Base-by-base conservation (phyloP, 2,797 vertebrate species). In the Pelodytes ibericus region DNA sequence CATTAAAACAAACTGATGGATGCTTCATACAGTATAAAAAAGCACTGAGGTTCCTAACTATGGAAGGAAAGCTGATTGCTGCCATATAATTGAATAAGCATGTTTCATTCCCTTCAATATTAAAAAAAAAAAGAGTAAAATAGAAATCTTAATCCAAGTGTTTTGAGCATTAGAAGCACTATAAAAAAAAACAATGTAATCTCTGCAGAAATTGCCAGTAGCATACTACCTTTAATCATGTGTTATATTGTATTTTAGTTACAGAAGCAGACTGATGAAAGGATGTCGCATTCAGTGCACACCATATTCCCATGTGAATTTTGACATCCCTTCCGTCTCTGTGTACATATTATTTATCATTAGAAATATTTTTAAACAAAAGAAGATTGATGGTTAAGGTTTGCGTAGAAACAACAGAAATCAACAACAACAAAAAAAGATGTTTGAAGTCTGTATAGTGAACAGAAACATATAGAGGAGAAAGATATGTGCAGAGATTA, bases 1-100 rank as follows among this genome's bases (percentile, higher is more conserved):
- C 67, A 80, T 74, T 61, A 84, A 83, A 85, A 70, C 27, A 64
- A 69, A 76, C 29, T 18, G 61, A 61, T 82, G 51, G 22, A 53
- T 76, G 44, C 11, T 65, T 81, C 74, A 64, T 24, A 29, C 18
- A 66, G 44, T 69, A n/a, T n/a, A n/a, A 71, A 44, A 81, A 74
- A 81, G 62, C 41, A 81, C 49, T 44, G 59, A 79, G 74, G 61
- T 39, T 64, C 0, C 81, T 11, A 59, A 80, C 33, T 63, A 4
- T 63, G 71, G 18, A 5, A 41, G 73, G 25, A n/a, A 74, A 67
- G 31, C 2, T 29, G 49, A 62, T 6, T 2, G 2, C 24, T 69
- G 69, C 63, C 20, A 51, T 41, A 60, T 31, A 75, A 53, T 3
- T 56, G 75, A 18, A 66, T 1, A 56, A 15, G 2, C 70, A 22